Base-by-base conservation (phyloP, 92 coral and sea anemone species). In the Pocillopora grandis region DNA sequence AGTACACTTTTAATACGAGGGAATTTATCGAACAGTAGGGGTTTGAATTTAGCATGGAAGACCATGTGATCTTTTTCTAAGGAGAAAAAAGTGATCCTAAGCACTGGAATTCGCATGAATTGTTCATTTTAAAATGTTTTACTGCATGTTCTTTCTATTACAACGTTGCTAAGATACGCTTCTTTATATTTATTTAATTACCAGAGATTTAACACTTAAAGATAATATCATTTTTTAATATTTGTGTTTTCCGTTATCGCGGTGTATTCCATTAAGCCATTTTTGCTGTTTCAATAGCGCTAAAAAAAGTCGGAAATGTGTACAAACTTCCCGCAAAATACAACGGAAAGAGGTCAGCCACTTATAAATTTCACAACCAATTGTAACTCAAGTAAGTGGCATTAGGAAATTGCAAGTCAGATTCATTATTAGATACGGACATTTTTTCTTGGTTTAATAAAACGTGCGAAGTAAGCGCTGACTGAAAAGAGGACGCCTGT, bases 131-230 rank as follows among this genome's bases (percentile, higher is more conserved):
- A 19, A 0, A 58, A 10, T 20, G 23, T 64, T 68, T 68, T 68
- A 58, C 59, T 27, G 11, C 12, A 75, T 76, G 62, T 19, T 16
- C 36, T 76, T 17, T 31, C 20, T 23, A 12, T 1, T 12, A 12
- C 62, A 61, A 59, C 13, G 80, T 76, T 76, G 80, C 80, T 27
- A 76, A 19, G 68, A 66, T 76, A 59, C 67, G 65, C 67, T 10
- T 27, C 17, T 9, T 27, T 21, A 16, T 76, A 67, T 61, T 76
- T 76, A 67, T 76, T 27, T 66, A 35, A 59, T 61, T 17, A 31
- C 23, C 7, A 31, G 18, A 36, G 15, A 31, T 76, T 76, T 61
- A 62, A 60, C 69, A 76, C 67, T 27, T 16, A 16, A 16, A 12
- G 17, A 14, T 12, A 69, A 33, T 20, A 15, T 17, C 1, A 58